phyloP scores from a whole-genome alignment of 1,140 invertebrate species.

The Cephus cinctus region DNA sequence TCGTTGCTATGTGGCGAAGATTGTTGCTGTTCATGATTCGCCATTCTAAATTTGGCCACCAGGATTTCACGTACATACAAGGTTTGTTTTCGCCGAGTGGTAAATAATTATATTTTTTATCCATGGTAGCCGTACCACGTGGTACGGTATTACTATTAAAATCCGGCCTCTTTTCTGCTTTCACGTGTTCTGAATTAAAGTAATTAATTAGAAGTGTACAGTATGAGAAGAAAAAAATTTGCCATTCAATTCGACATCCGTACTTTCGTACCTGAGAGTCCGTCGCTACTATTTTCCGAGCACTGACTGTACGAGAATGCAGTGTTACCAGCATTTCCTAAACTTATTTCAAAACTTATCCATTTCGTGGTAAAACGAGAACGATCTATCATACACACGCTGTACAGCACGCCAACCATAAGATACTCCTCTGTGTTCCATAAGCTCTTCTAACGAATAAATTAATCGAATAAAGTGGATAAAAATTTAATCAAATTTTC shows the following conservation, averaged over 20 bases:
- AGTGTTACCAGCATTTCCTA: constrained; percentile 47
- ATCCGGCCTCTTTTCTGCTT: constrained; percentile 22
- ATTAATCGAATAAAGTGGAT: background rate
- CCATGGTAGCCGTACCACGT: constrained; percentile 32
- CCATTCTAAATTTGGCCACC: constrained; percentile 52
- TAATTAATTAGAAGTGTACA: too few relatives aligned
- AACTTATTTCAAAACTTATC: constrained; percentile 47
- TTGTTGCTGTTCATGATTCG: constrained; percentile 44
- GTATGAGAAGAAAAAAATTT: too few relatives aligned
- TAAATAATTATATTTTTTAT: constrained; percentile 47
- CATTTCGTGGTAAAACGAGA: constrained; percentile 36
- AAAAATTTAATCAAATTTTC: background rate
- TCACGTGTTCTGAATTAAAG: constrained; percentile 27
- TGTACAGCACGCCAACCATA: constrained; percentile 43
- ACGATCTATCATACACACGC: constrained; percentile 49
- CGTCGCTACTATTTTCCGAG: constrained; percentile 13
- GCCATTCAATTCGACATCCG: too few relatives aligned
- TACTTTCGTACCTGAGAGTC: constrained; percentile 3
- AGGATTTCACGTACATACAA: constrained; percentile 47
- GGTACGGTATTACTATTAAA: constrained; percentile 36
- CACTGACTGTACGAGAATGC: constrained; percentile 32
- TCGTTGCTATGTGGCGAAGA: constrained; percentile 36
- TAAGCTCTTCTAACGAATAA: constrained; percentile 32
- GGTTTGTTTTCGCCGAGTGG: constrained; percentile 46
- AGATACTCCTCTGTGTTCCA: constrained; percentile 49